Evolutionary conservation across 2,888 invertebrate species (phyloP), one percentile per base, ranked within the genome.

Genomic region (Chrysodeixis includens): DNA sequence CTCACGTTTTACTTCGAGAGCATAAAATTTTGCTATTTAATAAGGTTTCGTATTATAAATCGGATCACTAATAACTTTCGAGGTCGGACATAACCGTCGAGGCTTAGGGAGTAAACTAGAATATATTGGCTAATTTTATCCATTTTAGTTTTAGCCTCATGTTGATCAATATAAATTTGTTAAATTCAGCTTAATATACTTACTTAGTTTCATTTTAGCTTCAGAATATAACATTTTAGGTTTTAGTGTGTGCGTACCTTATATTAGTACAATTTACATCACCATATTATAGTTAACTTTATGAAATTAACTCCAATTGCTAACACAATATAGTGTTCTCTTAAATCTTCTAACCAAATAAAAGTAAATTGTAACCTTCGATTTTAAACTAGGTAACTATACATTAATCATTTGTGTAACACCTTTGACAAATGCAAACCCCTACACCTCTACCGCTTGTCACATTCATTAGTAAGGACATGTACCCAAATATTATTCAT

Each of bases 191-290:
- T 18, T 46, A 18, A 62, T 62, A 58, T 71, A 66, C 30, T 26
- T 59, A n/a, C 5, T 4, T n/a, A 14, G 40, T 71, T 69, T 65
- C 63, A 67, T 70, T 71, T 62, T 61, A 57, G 65, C 72, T 59
- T 32, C 61, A 69, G 18, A 78, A 83, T 78, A 73, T 81, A 83
- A 85, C 85, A 82, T 85, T 86, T 82, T 78, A 83, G 79, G 81
- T 79, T 76, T 72, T 66, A 66, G 64, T 51, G 30, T 30, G 44
- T 40, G 40, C 56, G 56, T 9, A 16, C 14, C 52, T 30, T 30
- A 59, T 64, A 52, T 49, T 52, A 68, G 18, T 52, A 56, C 55
- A 35, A 35, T 35, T 35, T 14, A 12, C 10, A 32, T 12, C 12
- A 12, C 12, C 32, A 32, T 32, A 30, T 9, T 30, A 30, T 9